phyloP scores from a whole-genome alignment of 2,797 vertebrate genomes.

The Cheirogaleus major region DNA sequence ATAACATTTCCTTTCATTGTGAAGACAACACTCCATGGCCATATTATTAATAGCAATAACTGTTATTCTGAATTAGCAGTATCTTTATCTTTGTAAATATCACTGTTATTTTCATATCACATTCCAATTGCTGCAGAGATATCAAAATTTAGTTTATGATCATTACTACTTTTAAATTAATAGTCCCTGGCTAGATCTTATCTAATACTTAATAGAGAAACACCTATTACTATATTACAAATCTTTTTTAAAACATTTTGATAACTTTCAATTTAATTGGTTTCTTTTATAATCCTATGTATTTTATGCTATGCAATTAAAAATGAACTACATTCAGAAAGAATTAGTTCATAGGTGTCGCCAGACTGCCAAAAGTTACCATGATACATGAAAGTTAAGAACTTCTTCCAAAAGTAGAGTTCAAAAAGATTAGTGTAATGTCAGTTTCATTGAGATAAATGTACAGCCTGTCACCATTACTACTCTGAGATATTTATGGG shows the following conservation, averaged over 20 bases:
- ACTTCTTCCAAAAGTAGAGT: not conserved
- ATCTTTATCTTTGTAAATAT: not conserved
- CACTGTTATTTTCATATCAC: not conserved
- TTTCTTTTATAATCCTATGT: not conserved
- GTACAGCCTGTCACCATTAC: not conserved
- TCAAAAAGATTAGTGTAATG: not conserved
- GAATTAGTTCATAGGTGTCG: not conserved
- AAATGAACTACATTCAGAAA: not conserved
- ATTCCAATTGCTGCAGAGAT: not conserved
- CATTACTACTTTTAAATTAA: not conserved
- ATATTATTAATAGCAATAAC: not conserved
- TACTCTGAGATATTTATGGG: not conserved
- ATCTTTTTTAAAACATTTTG: not conserved
- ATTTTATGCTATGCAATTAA: not conserved
- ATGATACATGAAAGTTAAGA: not conserved
- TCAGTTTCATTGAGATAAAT: not conserved
- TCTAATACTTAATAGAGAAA: not conserved
- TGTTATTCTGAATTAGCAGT: not conserved
- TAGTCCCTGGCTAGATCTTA: not conserved
- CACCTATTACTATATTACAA: not conserved
- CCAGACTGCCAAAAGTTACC: not conserved
- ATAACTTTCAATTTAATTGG: not conserved
- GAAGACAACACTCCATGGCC: not conserved
- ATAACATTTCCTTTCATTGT: not conserved
- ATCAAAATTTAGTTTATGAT: not conserved